Percentiles rank a stretch among this genome's conserved stretches.
phyloP scores from a whole-genome alignment of 2,797 vertebrate genomes.

The Pangasius krempfi region DNA sequence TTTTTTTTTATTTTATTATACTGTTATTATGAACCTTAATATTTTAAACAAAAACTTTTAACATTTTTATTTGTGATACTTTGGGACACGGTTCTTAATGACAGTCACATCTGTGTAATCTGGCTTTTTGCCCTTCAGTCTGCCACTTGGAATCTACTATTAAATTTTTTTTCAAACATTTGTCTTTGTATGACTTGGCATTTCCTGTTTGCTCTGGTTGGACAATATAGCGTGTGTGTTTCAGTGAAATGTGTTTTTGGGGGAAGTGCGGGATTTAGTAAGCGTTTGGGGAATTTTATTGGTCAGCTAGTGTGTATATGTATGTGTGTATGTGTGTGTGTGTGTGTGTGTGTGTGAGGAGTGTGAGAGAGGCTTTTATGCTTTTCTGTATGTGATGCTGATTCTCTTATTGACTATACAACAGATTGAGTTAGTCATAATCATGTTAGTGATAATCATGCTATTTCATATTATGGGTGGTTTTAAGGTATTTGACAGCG shows the following conservation, averaged over 20 bases:
- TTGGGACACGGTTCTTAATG: neutral
- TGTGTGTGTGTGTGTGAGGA: neutral
- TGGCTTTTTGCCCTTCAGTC: neutral
- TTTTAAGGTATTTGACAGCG: neutral
- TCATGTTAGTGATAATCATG: neutral
- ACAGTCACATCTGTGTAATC: neutral
- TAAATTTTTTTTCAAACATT: neutral
- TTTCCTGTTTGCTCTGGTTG: conserved; percentile 28
- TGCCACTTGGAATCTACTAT: conserved; percentile 1
- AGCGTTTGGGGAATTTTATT: conserved; percentile 20
- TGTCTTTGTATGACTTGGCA: conserved; percentile 1
- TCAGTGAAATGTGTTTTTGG: conserved; percentile 1
- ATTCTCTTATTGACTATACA: neutral
- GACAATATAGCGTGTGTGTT: neutral
- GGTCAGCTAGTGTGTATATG: neutral
- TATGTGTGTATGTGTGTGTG: neutral
- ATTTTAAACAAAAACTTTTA: neutral
- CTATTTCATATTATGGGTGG: neutral
- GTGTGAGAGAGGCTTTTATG: neutral
- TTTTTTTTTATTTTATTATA: neutral
- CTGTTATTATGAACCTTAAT: neutral
- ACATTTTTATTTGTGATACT: neutral
- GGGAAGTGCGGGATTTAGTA: neutral
- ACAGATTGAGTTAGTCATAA: neutral
- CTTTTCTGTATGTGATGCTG: neutral